A percentile compares a stretch with the other conserved stretches of the same genome.
These are phyloP conservation scores for Squalus acanthias DNA, from an alignment of 2,797 vertebrate genomes.

Conservation along the genomic window DNA sequence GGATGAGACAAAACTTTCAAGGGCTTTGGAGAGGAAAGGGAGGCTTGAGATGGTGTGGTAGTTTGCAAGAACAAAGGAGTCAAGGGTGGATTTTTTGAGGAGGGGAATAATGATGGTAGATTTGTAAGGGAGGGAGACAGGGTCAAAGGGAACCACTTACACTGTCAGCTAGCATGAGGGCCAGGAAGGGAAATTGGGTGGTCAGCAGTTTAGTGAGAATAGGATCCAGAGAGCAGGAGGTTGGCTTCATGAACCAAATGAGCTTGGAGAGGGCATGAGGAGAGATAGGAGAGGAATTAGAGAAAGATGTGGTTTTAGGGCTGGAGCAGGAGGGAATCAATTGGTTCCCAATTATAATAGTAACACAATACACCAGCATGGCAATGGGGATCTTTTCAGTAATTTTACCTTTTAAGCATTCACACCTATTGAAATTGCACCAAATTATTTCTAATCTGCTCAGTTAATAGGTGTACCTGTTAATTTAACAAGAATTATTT, in stretches of 20 bases:
- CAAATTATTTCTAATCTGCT: neutral
- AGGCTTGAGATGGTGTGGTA: neutral
- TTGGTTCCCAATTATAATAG: neutral
- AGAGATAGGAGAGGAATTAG: neutral
- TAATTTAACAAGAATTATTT: neutral
- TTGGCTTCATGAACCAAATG: neutral
- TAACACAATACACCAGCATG: neutral
- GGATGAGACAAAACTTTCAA: neutral
- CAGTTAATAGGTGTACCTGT: neutral
- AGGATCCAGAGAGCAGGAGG: neutral
- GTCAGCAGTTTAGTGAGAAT: neutral
- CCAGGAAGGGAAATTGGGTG: neutral
- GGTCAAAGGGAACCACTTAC: neutral
- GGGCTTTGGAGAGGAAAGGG: neutral
- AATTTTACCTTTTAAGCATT: neutral
- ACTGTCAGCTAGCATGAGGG: neutral
- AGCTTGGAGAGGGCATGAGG: neutral
- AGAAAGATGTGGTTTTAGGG: neutral
- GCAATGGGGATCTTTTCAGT: neutral
- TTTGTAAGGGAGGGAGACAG: neutral
- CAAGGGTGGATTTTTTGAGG: neutral
- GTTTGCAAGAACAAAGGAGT: neutral
- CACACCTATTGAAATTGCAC: neutral
- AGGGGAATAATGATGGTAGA: neutral
- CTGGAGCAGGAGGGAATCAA: neutral